Percentiles rank a stretch among this genome's conserved stretches.
Evolutionary conservation across 1,140 invertebrate species (phyloP).

Genomic region (Lerema accius): DNA sequence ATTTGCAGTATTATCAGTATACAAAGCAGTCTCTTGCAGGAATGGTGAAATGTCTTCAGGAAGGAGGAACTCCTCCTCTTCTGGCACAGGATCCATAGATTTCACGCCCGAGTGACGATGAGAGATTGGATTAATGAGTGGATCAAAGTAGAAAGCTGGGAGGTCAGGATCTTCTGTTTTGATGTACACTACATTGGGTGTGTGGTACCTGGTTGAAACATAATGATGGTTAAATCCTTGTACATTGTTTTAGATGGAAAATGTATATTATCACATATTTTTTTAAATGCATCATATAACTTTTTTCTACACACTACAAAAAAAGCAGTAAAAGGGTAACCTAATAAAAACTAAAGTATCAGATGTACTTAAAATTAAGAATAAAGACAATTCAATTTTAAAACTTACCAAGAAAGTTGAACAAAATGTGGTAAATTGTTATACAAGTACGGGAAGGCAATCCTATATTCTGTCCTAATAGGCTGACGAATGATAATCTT

Average conservation of each 20-base stretch:
- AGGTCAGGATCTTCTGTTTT: conserved; percentile 99
- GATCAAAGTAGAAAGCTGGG: conserved; percentile 99
- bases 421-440: conserved; percentile 99
- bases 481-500: conserved; percentile 99
- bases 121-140: conserved; percentile 99
- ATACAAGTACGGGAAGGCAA: conserved; percentile 99
- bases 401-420: conserved; percentile 94
- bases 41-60: conserved; percentile 96
- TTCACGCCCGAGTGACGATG: conserved; percentile 94
- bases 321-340: too few species aligned
- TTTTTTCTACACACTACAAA: too few species aligned
- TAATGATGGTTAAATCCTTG: too few species aligned
- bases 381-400: conserved; percentile 42
- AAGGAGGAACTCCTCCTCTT: conserved; percentile 97
- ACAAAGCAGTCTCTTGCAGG: conserved; percentile 96
- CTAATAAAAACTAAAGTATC: too few species aligned
- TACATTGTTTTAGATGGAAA: too few species aligned
- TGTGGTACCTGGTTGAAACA: conserved; percentile 99
- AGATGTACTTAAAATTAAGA: too few species aligned
- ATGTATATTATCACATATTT: too few species aligned
- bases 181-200: conserved; percentile 99
- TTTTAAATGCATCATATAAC: too few species aligned
- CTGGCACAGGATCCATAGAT: conserved; percentile 92
- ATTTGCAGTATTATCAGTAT: conserved; percentile 99
- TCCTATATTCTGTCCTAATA: conserved; percentile 99